Evolutionary conservation across 2,888 invertebrate genomes (phyloP).

Genomic region (Parochlus steinenii): DNA sequence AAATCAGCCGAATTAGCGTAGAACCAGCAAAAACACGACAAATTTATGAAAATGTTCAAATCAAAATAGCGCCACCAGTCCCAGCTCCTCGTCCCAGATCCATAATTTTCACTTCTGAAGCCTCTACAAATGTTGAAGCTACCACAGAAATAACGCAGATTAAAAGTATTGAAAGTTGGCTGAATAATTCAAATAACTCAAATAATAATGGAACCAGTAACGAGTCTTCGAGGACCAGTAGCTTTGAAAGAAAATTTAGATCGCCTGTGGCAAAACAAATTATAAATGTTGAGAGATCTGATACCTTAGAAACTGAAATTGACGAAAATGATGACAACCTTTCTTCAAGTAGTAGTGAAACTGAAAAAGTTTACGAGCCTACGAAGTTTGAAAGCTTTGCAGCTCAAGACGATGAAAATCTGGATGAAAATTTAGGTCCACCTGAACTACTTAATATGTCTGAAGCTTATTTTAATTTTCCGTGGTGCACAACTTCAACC

Average conservation of each 20-base stretch:
- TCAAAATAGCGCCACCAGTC: constrained; percentile 5
- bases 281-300: neutral
- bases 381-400: constrained; percentile 8
- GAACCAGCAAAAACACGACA: neutral
- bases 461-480: constrained; percentile 30
- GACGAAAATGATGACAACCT: constrained; percentile 17
- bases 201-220: constrained; percentile 18
- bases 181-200: constrained; percentile 9
- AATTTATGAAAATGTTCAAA: constrained; percentile 7
- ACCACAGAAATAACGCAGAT: constrained; percentile 1
- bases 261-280: neutral
- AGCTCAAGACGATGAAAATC: constrained; percentile 19
- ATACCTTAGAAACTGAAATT: constrained; percentile 9
- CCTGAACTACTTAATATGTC: constrained; percentile 30
- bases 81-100: constrained; percentile 1
- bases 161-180: constrained; percentile 9
- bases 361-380: constrained; percentile 23
- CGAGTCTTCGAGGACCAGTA: neutral
- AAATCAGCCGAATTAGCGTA: neutral
- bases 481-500: constrained; percentile 23
- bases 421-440: constrained; percentile 29
- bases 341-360: constrained; percentile 18
- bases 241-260: neutral
- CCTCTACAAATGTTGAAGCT: constrained; percentile 1
- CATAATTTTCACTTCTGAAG: neutral